Evolutionary conservation across 2,797 vertebrate genomes (phyloP).

Genomic region (Platyrinchus mystaceus): DNA sequence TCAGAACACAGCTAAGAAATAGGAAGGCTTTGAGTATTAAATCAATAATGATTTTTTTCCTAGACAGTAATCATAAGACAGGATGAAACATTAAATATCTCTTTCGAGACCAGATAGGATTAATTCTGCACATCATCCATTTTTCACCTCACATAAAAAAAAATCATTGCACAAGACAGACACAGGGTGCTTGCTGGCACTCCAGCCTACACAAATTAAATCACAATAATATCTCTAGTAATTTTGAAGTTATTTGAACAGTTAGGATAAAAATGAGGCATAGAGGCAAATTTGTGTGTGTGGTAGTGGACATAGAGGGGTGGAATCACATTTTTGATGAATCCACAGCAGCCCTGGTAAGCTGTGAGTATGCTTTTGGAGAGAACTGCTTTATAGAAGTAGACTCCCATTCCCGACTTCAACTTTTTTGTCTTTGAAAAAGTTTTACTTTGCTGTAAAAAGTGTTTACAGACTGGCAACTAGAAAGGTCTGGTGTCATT

Average conservation of each 20-base stretch:
- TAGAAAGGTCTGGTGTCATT: not conserved
- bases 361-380: not conserved
- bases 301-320: no score
- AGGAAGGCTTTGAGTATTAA: constrained; percentile 49
- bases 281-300: not conserved
- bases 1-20: constrained; percentile 47
- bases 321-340: not conserved
- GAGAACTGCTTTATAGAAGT: not conserved
- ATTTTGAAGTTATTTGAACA: not conserved
- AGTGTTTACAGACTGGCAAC: not conserved
- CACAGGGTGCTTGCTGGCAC: not conserved
- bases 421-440: not conserved
- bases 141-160: constrained; percentile 18
- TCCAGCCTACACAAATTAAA: not conserved
- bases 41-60: constrained; percentile 58
- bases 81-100: constrained; percentile 50
- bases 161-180: not conserved
- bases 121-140: not conserved
- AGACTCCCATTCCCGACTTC: not conserved
- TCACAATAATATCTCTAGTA: not conserved
- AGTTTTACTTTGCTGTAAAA: not conserved
- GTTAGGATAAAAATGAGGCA: not conserved
- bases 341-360: not conserved
- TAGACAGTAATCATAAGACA: constrained; percentile 38
- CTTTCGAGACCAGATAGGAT: constrained; percentile 21